Percentiles rank a stretch among this genome's conserved stretches.
phyloP scores from a whole-genome alignment of 1,140 invertebrate species.

The Bombus polaris region DNA sequence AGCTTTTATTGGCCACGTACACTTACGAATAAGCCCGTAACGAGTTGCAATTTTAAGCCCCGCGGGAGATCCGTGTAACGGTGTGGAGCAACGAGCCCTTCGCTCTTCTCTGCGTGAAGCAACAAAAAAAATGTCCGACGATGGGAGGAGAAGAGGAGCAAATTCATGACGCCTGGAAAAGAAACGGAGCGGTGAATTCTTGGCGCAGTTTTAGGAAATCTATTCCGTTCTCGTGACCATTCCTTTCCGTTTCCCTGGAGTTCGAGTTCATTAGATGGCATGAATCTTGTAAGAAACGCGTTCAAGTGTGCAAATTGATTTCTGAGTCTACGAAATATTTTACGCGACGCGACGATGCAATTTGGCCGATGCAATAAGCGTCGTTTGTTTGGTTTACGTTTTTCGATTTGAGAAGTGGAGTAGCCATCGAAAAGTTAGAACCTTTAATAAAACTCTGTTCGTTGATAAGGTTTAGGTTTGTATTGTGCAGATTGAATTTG shows the following conservation, averaged over 20 bases:
- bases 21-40: conserved; percentile 42
- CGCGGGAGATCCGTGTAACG: background rate
- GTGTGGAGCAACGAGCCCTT: background rate
- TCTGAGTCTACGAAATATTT: background rate
- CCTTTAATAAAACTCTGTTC: background rate
- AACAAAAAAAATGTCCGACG: background rate
- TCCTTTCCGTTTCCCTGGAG: background rate
- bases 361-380: background rate
- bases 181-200: background rate
- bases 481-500: background rate
- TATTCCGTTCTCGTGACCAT: background rate
- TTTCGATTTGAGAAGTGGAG: background rate
- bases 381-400: background rate
- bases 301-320: background rate
- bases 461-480: background rate
- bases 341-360: too few relatives aligned
- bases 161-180: conserved; percentile 5
- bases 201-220: conserved; percentile 13
- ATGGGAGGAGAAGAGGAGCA: background rate
- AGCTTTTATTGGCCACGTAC: conserved; percentile 56
- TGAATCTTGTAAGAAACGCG: background rate
- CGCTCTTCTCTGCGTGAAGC: background rate
- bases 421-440: background rate
- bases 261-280: background rate
- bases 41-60: conserved; percentile 29